Evolutionary conservation across 2,113 vertebrate genomes (phyloP).

Genomic region (Aviceda subcristata): DNA sequence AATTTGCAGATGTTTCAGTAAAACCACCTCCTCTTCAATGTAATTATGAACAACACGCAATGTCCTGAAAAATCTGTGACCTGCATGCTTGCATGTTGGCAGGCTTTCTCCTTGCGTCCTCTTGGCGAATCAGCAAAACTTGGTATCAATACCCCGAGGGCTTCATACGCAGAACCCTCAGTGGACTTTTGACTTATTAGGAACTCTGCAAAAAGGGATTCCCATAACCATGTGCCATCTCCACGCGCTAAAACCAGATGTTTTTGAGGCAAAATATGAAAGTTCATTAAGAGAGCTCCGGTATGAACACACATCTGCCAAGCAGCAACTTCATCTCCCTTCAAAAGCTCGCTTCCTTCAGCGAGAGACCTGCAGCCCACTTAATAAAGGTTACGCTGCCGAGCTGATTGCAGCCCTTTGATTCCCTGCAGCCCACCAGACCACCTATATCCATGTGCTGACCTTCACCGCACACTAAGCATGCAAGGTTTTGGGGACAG

Average conservation of each 20-base stretch:
- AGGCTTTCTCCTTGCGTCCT: not conserved
- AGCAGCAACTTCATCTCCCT: slow-evolving; percentile 26
- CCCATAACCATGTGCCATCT: not conserved
- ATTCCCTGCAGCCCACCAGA: not conserved
- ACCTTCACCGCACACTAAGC: not conserved
- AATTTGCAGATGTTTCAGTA: not conserved
- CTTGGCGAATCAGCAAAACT: not conserved
- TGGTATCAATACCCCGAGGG: not conserved
- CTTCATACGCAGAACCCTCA: not conserved
- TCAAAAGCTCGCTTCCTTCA: slow-evolving; percentile 24
- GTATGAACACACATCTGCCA: not conserved
- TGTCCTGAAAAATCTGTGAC: not conserved
- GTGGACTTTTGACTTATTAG: not conserved
- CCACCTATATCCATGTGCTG: not conserved
- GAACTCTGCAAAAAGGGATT: not conserved
- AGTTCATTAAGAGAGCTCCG: slow-evolving; percentile 5
- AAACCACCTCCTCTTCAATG: not conserved
- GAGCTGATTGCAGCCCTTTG: not conserved
- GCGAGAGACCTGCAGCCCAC: not conserved
- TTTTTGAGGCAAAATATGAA: slow-evolving; percentile 14
- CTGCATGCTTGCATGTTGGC: not conserved
- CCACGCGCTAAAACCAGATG: slow-evolving; percentile 10
- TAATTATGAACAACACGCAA: not conserved
- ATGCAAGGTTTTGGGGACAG: not conserved
- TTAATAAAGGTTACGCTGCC: not conserved